phyloP scores from a whole-genome alignment of 2,113 vertebrate species.

The Otocyon megalotis region DNA sequence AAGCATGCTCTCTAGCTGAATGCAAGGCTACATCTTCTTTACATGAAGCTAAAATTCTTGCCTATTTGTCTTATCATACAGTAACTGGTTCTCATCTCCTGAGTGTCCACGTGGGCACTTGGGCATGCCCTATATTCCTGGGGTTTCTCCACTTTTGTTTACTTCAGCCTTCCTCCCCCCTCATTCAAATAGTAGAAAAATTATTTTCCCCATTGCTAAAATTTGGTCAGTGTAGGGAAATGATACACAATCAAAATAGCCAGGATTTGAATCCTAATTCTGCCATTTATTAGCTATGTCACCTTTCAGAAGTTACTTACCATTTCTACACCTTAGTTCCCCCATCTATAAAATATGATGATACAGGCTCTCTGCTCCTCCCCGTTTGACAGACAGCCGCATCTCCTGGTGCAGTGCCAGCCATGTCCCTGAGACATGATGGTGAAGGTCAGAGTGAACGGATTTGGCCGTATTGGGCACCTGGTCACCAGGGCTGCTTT shows the following conservation, averaged over 20 bases:
- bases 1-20: background rate
- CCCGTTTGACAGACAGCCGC: too few species aligned
- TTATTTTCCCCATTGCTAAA: background rate
- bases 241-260: background rate
- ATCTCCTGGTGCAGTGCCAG: too few species aligned
- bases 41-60: background rate
- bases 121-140: background rate
- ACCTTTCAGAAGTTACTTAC: background rate
- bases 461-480: too few species aligned
- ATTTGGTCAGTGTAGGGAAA: background rate
- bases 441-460: too few species aligned
- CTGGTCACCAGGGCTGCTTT: too few species aligned
- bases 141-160: background rate
- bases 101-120: background rate
- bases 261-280: background rate
- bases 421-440: too few species aligned
- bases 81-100: background rate
- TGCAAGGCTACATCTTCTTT: background rate
- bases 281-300: background rate
- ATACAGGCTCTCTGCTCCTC: background rate
- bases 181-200: background rate
- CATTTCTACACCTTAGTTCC: background rate
- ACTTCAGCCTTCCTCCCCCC: background rate
- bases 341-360: background rate
- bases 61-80: background rate